phyloP scores from a whole-genome alignment of 2,888 invertebrate species.

The Stictocephala bisonia region DNA sequence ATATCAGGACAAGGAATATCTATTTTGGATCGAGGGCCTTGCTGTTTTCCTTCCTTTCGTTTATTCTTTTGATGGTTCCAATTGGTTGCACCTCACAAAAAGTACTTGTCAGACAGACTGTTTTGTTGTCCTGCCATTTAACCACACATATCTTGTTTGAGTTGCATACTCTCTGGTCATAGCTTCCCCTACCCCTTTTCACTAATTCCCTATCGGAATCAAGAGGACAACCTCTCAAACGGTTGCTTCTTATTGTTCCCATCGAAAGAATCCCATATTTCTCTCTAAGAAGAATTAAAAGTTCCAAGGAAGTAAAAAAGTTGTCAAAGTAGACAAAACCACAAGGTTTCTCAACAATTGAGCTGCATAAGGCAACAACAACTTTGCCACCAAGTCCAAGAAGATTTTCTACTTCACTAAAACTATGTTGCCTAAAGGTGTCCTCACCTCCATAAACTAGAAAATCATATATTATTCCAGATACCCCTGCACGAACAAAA shows the following conservation, averaged over 20 bases:
- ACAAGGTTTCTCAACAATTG: constrained; percentile 52
- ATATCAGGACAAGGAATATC: too few relatives aligned
- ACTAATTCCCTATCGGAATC: constrained; percentile 47
- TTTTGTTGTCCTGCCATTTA: constrained; percentile 56
- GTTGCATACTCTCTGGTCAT: constrained; percentile 47
- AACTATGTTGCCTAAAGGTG: constrained; percentile 56
- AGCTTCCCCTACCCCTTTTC: constrained; percentile 50
- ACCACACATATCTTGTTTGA: constrained; percentile 51
- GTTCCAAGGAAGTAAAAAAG: constrained; percentile 50
- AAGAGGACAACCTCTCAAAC: constrained; percentile 46
- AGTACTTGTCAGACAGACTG: constrained; percentile 53
- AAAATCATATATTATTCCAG: constrained; percentile 62
- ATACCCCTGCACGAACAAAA: constrained; percentile 61
- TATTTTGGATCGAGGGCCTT: too few relatives aligned
- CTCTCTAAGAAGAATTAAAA: constrained; percentile 47
- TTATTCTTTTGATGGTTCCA: constrained; percentile 45
- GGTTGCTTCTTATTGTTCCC: constrained; percentile 49
- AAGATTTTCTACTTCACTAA: constrained; percentile 55
- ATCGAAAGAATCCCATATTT: constrained; percentile 49
- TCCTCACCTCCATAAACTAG: constrained; percentile 60
- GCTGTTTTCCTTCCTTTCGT: neutral
- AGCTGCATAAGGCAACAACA: constrained; percentile 58
- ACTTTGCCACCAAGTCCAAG: constrained; percentile 60
- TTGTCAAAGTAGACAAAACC: constrained; percentile 57
- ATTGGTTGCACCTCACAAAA: constrained; percentile 48